Evolutionary conservation across 53 echinoderm and acorn worm species (phyloP), one percentile per base, ranked within the genome.

Genomic region (Henricia sp.): DNA sequence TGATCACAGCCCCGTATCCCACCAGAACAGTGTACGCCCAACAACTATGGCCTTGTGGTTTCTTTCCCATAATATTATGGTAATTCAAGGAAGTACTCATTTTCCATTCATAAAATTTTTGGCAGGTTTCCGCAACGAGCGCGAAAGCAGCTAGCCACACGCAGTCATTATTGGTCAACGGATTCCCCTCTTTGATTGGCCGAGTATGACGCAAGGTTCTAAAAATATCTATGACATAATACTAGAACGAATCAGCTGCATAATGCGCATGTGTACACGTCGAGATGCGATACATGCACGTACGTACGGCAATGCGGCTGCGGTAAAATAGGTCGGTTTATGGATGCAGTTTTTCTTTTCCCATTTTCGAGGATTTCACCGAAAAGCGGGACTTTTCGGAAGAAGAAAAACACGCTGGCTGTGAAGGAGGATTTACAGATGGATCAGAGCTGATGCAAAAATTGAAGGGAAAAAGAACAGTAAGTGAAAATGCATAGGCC

Each of bases 191-290:
- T 59, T 37, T 71, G 50, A 88, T 88, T 88, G 88, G 88, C 39
- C 83, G 14, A 71, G 36, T 27, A 40, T 83, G 83, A 83, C 71
- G 88, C 72, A 72, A 44, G 35, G 44, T n/a, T 41, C 58, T 71
- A 82, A 70, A 82, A 80, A 88, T 88, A 82, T 83, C 66, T 36
- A 70, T 88, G 88, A 88, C 72, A 60, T 83, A 72, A 88, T 82
- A n/a, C n/a, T 65, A 83, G 66, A 52, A 52, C 25, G 63, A 29
- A 14, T 17, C 24, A 42, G 41, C 30, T 64, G 28, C 53, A 9
- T 24, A 64, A 42, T 80, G 80, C 80, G 80, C 80, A 80, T 80
- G 80, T 63, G n/a, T n/a, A n/a, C n/a, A n/a, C 80, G 14, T 5
- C 33, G 51, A 21, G 44, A 78, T 43, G 35, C 30, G 42, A 37